Base-by-base conservation (phyloP, 1,140 invertebrate genomes). In the Neotoxoptera formosana region DNA sequence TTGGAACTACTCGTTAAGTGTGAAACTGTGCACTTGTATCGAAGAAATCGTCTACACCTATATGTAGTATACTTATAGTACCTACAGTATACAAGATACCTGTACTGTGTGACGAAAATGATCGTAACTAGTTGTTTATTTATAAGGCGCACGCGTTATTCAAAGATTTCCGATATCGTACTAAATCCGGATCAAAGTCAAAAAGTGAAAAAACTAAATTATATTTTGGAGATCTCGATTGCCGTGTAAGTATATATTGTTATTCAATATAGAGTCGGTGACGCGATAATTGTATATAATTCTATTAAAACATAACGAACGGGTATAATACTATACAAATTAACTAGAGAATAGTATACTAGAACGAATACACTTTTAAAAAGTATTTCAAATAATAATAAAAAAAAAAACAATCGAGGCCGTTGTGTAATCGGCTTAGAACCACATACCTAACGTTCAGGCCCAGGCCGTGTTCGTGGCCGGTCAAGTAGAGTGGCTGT, bases 401-500 rank as follows among this genome's bases (percentile, higher is more conserved):
- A n/a, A n/a, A n/a, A n/a, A n/a, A n/a, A 67, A 14, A 25, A 56
- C 30, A 17, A n/a, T 67, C 30, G 0, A 67, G 3, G 11, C 30
- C 60, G 60, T 14, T 17, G 30, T 67, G 6, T 67, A n/a, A 67
- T 67, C 30, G 14, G 60, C n/a, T 67, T 67, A 67, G n/a, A 51
- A 51, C 21, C 36, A 30, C 56, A 94, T 93, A 95, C 94, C 94
- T 94, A 84, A 95, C 94, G 91, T 94, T 94, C 45, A 94, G 84
- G 25, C 94, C 94, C 94, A 95, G 94, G n/a, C 93, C 94, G 84
- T 94, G 94, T 87, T 95, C 94, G 53, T 94, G 94, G 53, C 94
- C 93, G 20, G 94, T 94, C 93, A 95, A 92, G 90, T 94, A 94
- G 3, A 94, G 91, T 25, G 94, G 94, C 94, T 94, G 94, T 56